Evolutionary conservation across 2,113 vertebrate species (phyloP).

Genomic region (Halichoerus grypus): DNA sequence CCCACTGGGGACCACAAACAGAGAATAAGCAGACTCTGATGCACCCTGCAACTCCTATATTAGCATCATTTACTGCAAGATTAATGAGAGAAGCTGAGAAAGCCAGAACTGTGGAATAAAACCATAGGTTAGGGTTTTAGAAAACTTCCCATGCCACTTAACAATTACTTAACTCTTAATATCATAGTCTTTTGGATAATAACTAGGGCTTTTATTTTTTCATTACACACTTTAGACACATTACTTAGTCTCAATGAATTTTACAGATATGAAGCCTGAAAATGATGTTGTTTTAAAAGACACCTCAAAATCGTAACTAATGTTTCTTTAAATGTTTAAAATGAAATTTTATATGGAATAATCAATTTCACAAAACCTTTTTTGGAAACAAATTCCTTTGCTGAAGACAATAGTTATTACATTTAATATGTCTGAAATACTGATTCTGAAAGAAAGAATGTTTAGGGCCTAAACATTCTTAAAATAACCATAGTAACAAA

Average conservation of each 20-base stretch:
- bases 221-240: not conserved
- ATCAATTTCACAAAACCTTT: not conserved
- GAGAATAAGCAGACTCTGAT: conserved; percentile 72
- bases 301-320: not conserved
- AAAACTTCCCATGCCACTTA: conserved; percentile 23
- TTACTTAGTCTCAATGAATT: not conserved
- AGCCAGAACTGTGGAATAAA: conserved; percentile 52
- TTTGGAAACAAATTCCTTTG: not conserved
- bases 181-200: not conserved
- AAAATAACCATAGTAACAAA: not conserved
- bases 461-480: conserved; percentile 21
- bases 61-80: conserved; percentile 79
- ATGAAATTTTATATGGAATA: conserved; percentile 10
- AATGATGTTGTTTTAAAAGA: not conserved
- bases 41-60: conserved; percentile 62
- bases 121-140: not conserved
- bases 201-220: not conserved
- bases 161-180: not conserved
- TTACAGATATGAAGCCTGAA: not conserved
- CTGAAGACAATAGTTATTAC: not conserved
- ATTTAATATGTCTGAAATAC: not conserved
- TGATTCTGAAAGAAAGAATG: not conserved
- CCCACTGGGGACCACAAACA: conserved; percentile 77
- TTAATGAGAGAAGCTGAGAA: conserved; percentile 78
- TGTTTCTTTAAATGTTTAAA: conserved; percentile 54